Percentiles rank a stretch among this genome's conserved stretches.
phyloP scores from a whole-genome alignment of 2,888 invertebrate genomes.

The Pantelozetes paolii region DNA sequence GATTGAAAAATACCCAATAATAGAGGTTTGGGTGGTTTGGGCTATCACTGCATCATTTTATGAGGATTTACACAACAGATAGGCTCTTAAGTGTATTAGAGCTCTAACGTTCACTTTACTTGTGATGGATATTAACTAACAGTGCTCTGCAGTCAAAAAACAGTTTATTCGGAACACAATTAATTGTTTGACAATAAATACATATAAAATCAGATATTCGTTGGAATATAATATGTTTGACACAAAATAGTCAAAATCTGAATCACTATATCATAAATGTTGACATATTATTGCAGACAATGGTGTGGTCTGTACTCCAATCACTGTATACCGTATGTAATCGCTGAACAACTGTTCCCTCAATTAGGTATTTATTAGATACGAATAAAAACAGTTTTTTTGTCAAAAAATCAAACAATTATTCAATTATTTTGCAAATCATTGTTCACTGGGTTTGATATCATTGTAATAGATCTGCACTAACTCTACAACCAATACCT shows the following conservation, averaged over 20 bases:
- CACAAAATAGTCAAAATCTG: conserved; percentile 8
- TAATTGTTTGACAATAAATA: background rate
- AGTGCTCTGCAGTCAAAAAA: background rate
- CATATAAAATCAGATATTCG: background rate
- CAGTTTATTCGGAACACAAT: conserved; percentile 26
- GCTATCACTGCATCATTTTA: conserved; percentile 28
- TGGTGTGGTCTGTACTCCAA: too few relatives aligned
- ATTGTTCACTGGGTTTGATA: too few relatives aligned
- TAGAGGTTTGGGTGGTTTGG: background rate
- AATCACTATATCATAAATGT: conserved; percentile 3
- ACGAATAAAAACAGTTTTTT: background rate
- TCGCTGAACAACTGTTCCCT: background rate
- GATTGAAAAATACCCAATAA: conserved; percentile 9
- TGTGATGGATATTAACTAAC: background rate
- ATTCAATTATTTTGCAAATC: too few relatives aligned
- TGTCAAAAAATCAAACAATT: background rate
- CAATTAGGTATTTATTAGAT: background rate
- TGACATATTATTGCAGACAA: background rate
- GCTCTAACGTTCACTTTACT: background rate
- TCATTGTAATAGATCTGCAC: too few relatives aligned
- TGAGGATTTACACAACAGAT: conserved; percentile 29
- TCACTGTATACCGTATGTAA: too few relatives aligned
- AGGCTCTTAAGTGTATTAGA: background rate
- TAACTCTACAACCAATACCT: too few relatives aligned
- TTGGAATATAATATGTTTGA: conserved; percentile 1